Conservation (phyloP, 2,113 vertebrate species). For the Protobothrops mucrosquamatus region DNA sequence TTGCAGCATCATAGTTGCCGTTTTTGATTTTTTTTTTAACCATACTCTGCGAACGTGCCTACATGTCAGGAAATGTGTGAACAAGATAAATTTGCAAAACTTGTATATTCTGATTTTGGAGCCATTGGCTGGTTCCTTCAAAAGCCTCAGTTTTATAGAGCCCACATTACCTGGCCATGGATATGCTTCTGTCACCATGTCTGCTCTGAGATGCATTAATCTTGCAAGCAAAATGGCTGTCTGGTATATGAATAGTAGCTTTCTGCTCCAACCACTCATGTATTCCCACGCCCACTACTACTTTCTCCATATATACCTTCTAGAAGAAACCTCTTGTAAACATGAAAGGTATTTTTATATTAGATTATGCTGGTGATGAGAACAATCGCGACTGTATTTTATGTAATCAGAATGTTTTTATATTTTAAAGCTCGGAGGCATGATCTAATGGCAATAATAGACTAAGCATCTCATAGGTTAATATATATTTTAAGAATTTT, state of each 20-base stretch:
- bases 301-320: neutral
- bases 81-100: constrained; percentile 25
- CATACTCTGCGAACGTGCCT: neutral
- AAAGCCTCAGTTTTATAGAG: constrained; percentile 25
- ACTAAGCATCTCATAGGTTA: constrained; percentile 61
- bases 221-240: constrained; percentile 16
- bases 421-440: constrained; percentile 66
- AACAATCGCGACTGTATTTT: constrained; percentile 56
- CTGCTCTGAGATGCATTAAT: neutral
- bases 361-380: constrained; percentile 74
- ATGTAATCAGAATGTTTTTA: constrained; percentile 61
- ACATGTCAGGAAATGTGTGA: neutral
- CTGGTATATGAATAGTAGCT: constrained; percentile 29
- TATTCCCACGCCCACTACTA: constrained; percentile 26
- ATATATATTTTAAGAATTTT: constrained; percentile 50
- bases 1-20: neutral
- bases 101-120: neutral
- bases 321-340: constrained; percentile 49
- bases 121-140: neutral
- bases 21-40: neutral
- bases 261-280: constrained; percentile 39
- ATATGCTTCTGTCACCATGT: constrained; percentile 21
- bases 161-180: constrained; percentile 2
- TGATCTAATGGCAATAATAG: constrained; percentile 70
- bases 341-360: constrained; percentile 63